Evolutionary conservation across 2,888 invertebrate genomes (phyloP), one percentile per base, ranked within the genome.

Genomic region (Tetropium fuscum): DNA sequence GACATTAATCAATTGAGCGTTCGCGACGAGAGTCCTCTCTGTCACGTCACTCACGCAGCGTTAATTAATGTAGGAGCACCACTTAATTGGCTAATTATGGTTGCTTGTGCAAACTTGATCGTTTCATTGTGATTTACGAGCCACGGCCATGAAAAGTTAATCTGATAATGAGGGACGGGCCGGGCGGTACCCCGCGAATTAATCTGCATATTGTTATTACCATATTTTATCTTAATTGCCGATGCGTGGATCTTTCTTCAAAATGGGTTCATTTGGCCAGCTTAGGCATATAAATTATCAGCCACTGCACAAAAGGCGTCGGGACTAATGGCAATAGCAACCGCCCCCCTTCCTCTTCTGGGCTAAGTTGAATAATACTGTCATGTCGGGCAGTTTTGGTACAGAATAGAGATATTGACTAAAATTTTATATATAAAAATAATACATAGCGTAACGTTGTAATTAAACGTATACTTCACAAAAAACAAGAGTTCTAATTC

Each of bases 51-150:
- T 44, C 27, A 44, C 47, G 11, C 20, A 22, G 40, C 34, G 34
- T 53, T 62, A 60, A 65, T 63, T 62, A 56, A 34, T 53, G 59
- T 59, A 65, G 62, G 55, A 60, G 53, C 63, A 63, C 57, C 63
- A 58, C 48, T 61, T 59, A 60, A 63, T 53, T 48, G 56, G 48
- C 55, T 66, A 66, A 66, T 63, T 59, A 54, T 49, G 43, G 56
- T 48, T 15, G 62, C 58, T 57, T 49, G 60, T 57, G 58, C 53
- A 40, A 55, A 55, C 47, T 64, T 58, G 56, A 64, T 64, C 56
- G 57, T 59, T 43, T 53, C 49, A 62, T 63, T 60, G 60, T 69
- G 69, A 70, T 70, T 70, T 69, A 70, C 66, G 58, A 51, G 58
- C 51, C 53, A 51, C 47, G 60, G 53, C 60, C 68, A 66, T 64